Percentiles rank a stretch among this genome's conserved stretches.
phyloP scores from a whole-genome alignment of 2,888 invertebrate species.

The Drosophila subquinaria region DNA sequence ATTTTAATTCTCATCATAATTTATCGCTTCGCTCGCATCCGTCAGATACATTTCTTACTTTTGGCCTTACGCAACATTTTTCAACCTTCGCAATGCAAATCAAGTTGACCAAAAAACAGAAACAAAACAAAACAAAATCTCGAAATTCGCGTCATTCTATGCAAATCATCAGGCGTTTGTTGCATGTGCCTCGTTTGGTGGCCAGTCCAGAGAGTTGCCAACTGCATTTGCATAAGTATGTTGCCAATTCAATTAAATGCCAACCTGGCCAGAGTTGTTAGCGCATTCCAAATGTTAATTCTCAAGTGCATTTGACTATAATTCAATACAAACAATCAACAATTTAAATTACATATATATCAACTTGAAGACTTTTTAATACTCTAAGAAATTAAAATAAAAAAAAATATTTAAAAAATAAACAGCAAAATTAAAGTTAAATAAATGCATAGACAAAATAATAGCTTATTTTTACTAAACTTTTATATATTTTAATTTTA shows the following conservation, averaged over 20 bases:
- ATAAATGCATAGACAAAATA: no score
- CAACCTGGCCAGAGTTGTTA: slow-evolving; percentile 75
- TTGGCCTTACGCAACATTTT: slow-evolving; percentile 1
- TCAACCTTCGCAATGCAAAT: slow-evolving; percentile 63
- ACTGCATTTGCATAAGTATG: slow-evolving; percentile 82
- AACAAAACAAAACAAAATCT: no score
- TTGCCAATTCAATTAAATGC: slow-evolving; percentile 77
- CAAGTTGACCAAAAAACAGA: slow-evolving; percentile 21
- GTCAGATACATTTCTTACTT: slow-evolving; percentile 11
- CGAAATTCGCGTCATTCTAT: slow-evolving; percentile 65
- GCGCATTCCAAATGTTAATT: slow-evolving; percentile 82
- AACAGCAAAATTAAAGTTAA: no score
- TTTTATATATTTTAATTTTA: no score
- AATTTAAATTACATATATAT: no score
- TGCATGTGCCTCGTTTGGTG: slow-evolving; percentile 65
- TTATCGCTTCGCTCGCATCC: slow-evolving; percentile 46
- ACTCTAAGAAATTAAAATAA: slow-evolving; percentile 12
- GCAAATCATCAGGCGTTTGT: slow-evolving; percentile 53
- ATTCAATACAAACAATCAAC: slow-evolving; percentile 7
- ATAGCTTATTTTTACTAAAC: no score
- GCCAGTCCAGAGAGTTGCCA: slow-evolving; percentile 19
- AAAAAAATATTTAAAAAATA: background rate
- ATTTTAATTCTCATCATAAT: slow-evolving; percentile 79
- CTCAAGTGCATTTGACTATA: slow-evolving; percentile 80
- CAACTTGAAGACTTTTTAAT: slow-evolving; percentile 12